A percentile compares a stretch with the other conserved stretches of the same genome.
phyloP scores from a whole-genome alignment of 2,888 invertebrate genomes.

The Ellobium chinense region DNA sequence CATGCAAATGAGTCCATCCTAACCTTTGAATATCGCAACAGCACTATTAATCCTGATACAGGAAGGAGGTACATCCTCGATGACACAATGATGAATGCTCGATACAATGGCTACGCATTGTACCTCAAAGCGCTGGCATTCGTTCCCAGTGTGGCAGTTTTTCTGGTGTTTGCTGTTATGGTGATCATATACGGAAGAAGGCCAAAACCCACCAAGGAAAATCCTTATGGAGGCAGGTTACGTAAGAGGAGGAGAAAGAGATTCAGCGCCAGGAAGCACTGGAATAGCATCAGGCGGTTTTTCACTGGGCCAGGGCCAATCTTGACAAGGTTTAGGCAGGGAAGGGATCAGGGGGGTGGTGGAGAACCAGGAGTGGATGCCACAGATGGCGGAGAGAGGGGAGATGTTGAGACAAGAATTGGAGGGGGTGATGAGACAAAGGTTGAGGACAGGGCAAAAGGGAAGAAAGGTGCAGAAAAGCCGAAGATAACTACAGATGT shows the following conservation, averaged over 20 bases:
- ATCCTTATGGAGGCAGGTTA: constrained; percentile 70
- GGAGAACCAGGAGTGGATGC: neutral
- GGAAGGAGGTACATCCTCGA: constrained; percentile 75
- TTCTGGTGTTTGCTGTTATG: constrained; percentile 70
- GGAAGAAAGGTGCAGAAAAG: too few species aligned
- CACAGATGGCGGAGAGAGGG: neutral
- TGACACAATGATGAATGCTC: constrained; percentile 80
- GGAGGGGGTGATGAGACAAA: too few species aligned
- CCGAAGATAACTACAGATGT: too few species aligned
- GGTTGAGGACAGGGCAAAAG: too few species aligned
- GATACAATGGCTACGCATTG: constrained; percentile 78
- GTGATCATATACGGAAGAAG: constrained; percentile 72
- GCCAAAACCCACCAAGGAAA: constrained; percentile 63
- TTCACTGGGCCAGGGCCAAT: neutral
- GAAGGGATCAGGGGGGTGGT: neutral
- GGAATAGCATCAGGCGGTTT: constrained; percentile 36
- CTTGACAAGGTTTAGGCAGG: constrained; percentile 1
- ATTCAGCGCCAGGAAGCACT: constrained; percentile 50
- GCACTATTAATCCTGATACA: constrained; percentile 77
- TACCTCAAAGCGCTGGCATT: constrained; percentile 80
- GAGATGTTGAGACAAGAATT: neutral
- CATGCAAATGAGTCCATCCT: constrained; percentile 74
- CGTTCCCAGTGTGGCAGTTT: constrained; percentile 76
- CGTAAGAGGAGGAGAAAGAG: constrained; percentile 63
- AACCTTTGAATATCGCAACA: constrained; percentile 77